These are phyloP conservation scores for Caenorhabditis imperialis DNA, from an alignment of 2,888 invertebrate genomes.

Conservation along the genomic window DNA sequence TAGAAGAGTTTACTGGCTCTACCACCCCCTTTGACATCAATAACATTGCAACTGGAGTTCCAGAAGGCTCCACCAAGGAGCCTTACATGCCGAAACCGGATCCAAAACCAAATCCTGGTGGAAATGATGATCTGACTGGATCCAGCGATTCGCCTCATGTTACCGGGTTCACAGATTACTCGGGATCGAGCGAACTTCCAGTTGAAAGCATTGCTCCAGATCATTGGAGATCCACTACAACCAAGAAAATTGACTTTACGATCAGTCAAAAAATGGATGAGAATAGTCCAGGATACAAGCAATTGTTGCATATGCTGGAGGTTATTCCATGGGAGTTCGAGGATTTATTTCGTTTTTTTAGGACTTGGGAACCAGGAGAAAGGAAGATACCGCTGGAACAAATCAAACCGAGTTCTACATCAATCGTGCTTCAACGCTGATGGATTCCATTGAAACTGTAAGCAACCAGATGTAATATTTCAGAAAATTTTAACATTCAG, in stretches of 20 bases:
- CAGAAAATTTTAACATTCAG: slow-evolving; percentile 9
- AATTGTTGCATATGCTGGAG: slow-evolving; percentile 40
- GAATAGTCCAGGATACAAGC: slow-evolving; percentile 28
- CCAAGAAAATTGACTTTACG: slow-evolving; percentile 17
- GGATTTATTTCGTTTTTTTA: slow-evolving; percentile 2
- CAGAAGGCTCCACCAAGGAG: slow-evolving; percentile 35
- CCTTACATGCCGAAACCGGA: slow-evolving; percentile 44
- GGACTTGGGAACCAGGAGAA: slow-evolving; percentile 25
- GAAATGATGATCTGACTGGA: not conserved
- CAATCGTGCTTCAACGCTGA: slow-evolving; percentile 9
- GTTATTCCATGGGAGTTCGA: slow-evolving; percentile 9
- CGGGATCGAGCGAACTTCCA: slow-evolving; percentile 16
- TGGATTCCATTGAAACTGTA: slow-evolving; percentile 29
- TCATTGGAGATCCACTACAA: slow-evolving; percentile 38
- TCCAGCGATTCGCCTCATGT: slow-evolving; percentile 2
- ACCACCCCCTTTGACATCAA: slow-evolving; percentile 33
- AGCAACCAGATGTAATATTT: not conserved
- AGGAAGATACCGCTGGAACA: slow-evolving; percentile 4
- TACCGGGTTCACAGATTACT: slow-evolving; percentile 6
- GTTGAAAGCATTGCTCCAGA: slow-evolving; percentile 29
- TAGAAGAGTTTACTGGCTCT: not conserved
- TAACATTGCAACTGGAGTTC: slow-evolving; percentile 23
- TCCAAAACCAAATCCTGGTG: slow-evolving; percentile 5
- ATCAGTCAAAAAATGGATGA: slow-evolving; percentile 45
- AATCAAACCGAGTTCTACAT: slow-evolving; percentile 22